Base-by-base conservation (phyloP, 2,797 vertebrate species). In the Coreius guichenoti region DNA sequence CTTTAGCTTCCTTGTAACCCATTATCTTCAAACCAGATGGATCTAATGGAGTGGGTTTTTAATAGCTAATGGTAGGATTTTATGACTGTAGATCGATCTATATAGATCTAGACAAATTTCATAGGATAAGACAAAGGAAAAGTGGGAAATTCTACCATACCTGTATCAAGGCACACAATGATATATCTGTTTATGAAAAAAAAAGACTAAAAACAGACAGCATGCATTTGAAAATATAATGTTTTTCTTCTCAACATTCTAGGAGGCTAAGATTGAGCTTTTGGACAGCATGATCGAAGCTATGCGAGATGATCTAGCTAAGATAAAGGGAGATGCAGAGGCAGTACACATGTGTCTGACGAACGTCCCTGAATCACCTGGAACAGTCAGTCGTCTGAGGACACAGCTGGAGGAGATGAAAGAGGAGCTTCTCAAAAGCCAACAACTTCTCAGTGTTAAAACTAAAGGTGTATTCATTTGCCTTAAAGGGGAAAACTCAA, bases 291-390 rank as follows among this genome's bases (percentile, higher is more conserved):
- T 97, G 91, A 93, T 97, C 85, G 92, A 91, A 65, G 94, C 93
- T 3, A 90, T 98, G 90, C 95, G 95, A 79, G 90, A 92, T 85
- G 97, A 98, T 89, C 90, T 97, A 83, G 85, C 89, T 87, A 95
- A 93, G 90, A 97, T 97, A 90, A 96, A 94, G 92, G 94, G 93
- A 84, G 96, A 97, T 29, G 95, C 96, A 49, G 93, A 96, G 92
- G 94, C 83, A 39, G 94, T 94, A 17, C 95, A 96, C 4, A 89
- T 74, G 29, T 95, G 90, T 67, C 93, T 98, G 90, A 81, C 90
- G 16, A 92, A 93, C n/a, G 90, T 93, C 72, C 91, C 94, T 69
- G 93, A 94, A 47, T 91, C 94, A 26, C 91, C 94, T 45, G 86
- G 91, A 81, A 87, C 91, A 45, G 82, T 93, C 88, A 73, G 23